phyloP scores from a whole-genome alignment of 2,797 vertebrate genomes.

The Xerus rutilus region DNA sequence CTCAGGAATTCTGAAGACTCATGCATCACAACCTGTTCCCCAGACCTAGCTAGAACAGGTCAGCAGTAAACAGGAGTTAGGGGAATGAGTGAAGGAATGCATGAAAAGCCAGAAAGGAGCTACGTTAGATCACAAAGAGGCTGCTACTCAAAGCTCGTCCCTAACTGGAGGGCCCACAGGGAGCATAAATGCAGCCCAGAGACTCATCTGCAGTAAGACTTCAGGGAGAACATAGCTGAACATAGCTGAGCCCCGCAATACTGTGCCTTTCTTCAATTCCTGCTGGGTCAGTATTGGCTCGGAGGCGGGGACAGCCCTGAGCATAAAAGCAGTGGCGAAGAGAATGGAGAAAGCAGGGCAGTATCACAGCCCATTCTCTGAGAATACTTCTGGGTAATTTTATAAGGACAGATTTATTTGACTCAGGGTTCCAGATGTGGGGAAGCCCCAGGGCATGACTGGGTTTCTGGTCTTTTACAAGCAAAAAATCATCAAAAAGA shows the following conservation, averaged over 20 bases:
- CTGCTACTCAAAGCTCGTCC: background rate
- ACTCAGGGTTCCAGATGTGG: background rate
- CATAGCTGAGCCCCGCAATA: background rate
- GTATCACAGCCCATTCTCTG: background rate
- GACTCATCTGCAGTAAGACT: background rate
- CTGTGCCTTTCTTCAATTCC: background rate
- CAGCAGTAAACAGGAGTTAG: too few species aligned
- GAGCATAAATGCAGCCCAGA: too few species aligned
- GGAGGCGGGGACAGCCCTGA: background rate
- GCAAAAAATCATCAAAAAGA: too few species aligned
- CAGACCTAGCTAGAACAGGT: background rate
- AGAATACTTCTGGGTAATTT: background rate
- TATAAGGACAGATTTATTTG: background rate
- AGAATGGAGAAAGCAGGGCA: accelerated
- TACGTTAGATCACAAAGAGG: background rate
- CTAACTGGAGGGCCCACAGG: background rate
- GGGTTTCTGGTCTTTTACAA: too few species aligned
- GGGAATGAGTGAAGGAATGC: background rate
- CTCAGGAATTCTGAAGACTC: background rate
- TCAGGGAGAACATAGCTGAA: background rate
- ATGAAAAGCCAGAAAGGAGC: background rate
- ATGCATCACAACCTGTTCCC: too few species aligned
- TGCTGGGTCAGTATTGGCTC: background rate
- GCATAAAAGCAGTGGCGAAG: accelerated
- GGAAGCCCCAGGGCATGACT: background rate